phyloP scores from a whole-genome alignment of 2,797 vertebrate species.

The Spondyliosoma cantharus region DNA sequence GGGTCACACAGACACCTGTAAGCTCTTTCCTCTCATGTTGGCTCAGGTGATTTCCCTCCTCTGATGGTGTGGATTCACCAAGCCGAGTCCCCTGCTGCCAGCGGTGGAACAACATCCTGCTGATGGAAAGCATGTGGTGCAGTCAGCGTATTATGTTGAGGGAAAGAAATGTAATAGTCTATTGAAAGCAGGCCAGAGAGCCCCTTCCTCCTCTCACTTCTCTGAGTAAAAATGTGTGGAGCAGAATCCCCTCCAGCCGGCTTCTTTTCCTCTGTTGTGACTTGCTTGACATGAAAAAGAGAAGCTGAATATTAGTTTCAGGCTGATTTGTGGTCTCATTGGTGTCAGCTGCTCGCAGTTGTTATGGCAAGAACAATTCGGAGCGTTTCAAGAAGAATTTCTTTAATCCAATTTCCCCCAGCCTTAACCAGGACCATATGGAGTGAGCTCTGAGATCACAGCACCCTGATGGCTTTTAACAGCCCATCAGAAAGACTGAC shows the following conservation, averaged over 20 bases:
- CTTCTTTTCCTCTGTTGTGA: conserved; percentile 62
- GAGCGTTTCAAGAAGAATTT: conserved; percentile 70
- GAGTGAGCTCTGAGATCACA: conserved; percentile 66
- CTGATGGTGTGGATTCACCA: conserved; percentile 37
- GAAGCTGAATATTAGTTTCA: conserved; percentile 80
- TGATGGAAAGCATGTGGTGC: conserved; percentile 63
- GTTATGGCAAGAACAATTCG: conserved; percentile 67
- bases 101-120: conserved; percentile 50
- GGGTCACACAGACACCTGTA: conserved; percentile 62
- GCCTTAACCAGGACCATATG: conserved; percentile 78
- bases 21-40: conserved; percentile 43
- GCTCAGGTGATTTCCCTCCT: conserved; percentile 53
- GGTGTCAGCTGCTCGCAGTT: conserved; percentile 77
- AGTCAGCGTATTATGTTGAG: conserved; percentile 47
- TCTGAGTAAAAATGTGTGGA: conserved; percentile 61
- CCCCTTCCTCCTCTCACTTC: conserved; percentile 50
- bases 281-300: conserved; percentile 70
- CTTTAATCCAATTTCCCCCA: conserved; percentile 78
- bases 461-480: conserved; percentile 69
- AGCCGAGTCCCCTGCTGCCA: conserved; percentile 48
- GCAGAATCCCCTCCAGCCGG: conserved; percentile 62
- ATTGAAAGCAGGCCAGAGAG: conserved; percentile 60
- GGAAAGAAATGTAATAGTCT: conserved; percentile 69
- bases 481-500: conserved; percentile 74
- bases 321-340: conserved; percentile 79